phyloP scores from a whole-genome alignment of 1,140 invertebrate species.

The Dendrolimus punctatus region DNA sequence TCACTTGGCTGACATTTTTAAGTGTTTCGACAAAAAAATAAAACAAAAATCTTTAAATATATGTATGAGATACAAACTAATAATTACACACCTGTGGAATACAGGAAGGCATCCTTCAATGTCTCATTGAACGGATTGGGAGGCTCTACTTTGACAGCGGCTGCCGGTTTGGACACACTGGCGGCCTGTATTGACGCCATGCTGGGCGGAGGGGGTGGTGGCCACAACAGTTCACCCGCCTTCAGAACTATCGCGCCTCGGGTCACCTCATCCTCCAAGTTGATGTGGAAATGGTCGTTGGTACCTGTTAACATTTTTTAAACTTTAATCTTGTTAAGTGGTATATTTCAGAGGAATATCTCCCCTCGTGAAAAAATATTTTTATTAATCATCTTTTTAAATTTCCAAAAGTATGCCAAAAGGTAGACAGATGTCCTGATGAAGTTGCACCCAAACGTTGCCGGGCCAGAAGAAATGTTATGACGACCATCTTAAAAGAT shows the following conservation, averaged over 20 bases:
- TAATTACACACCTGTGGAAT: conserved; percentile 76
- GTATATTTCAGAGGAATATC: too few relatives aligned
- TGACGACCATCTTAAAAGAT: too few relatives aligned
- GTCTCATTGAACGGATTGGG: conserved; percentile 72
- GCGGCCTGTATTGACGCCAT: conserved; percentile 63
- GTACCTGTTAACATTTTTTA: conserved; percentile 53
- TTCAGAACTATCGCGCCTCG: conserved; percentile 85
- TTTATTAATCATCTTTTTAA: too few relatives aligned
- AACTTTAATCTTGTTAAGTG: too few relatives aligned
- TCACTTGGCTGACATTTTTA: too few relatives aligned
- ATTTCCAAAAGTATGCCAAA: too few relatives aligned
- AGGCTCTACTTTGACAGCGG: conserved; percentile 41
- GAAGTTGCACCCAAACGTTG: too few relatives aligned
- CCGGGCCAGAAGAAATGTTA: too few relatives aligned
- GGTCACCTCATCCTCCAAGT: conserved; percentile 90
- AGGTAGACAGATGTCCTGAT: too few relatives aligned
- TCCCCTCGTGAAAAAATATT: too few relatives aligned
- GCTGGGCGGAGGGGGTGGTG: conserved; percentile 78
- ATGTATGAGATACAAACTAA: background rate
- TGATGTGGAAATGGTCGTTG: conserved; percentile 85
- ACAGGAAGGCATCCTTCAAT: conserved; percentile 79
- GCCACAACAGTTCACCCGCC: conserved; percentile 86
- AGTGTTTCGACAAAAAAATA: background rate
- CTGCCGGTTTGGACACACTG: conserved; percentile 38
- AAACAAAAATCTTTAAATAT: background rate